Evolutionary conservation across 2,113 vertebrate genomes (phyloP).

Genomic region (Emydocephalus ijimae): DNA sequence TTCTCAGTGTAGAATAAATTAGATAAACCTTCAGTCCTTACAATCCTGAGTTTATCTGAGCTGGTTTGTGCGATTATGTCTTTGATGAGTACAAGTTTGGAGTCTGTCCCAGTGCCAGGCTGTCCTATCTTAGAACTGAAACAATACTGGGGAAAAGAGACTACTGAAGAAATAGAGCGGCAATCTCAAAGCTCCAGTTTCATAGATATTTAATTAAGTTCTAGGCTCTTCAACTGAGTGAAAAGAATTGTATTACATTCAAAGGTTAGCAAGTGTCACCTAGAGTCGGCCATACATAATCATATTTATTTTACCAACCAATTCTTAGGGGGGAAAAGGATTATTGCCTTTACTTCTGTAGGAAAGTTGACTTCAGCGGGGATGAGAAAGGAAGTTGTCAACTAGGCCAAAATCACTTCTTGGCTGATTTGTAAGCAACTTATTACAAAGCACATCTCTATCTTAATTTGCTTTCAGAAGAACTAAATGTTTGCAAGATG

Average conservation of each 20-base stretch:
- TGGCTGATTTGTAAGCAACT: background rate
- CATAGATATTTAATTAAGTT: constrained; percentile 30
- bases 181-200: background rate
- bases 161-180: background rate
- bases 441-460: background rate
- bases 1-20: background rate
- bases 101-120: background rate
- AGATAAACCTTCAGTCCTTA: no score
- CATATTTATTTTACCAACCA: background rate
- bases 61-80: background rate
- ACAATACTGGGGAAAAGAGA: background rate
- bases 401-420: background rate
- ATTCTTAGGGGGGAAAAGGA: background rate
- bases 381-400: background rate
- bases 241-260: background rate
- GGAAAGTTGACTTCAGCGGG: background rate
- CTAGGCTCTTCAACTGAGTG: background rate
- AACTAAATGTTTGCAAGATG: background rate
- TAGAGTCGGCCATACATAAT: background rate
- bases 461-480: background rate
- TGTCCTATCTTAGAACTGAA: background rate
- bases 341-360: background rate
- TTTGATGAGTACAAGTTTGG: background rate
- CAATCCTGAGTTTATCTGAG: background rate
- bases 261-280: constrained; percentile 2